phyloP scores from a whole-genome alignment of 2,888 invertebrate species.

The Chrysomela aeneicollis region DNA sequence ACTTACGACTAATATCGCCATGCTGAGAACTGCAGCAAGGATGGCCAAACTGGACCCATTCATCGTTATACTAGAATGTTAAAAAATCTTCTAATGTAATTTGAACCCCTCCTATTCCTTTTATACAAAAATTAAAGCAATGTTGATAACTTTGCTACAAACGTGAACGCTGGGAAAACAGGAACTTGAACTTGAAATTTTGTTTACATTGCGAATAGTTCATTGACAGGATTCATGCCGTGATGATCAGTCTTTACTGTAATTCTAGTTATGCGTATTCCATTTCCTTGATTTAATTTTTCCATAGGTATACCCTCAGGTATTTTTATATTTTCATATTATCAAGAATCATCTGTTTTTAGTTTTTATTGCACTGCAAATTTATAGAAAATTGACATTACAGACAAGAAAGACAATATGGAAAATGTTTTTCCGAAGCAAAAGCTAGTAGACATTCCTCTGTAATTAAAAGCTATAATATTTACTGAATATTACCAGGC shows the following conservation, averaged over 20 bases:
- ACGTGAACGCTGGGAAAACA: conserved; percentile 21
- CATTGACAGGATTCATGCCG: conserved; percentile 22
- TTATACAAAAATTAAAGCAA: conserved; percentile 19
- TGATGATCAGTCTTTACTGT: conserved; percentile 14
- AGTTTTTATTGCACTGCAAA: conserved; percentile 4
- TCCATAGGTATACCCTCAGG: too few relatives aligned
- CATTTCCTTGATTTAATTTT: neutral
- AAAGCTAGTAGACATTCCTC: neutral
- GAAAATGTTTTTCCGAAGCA: neutral
- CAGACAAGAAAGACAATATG: neutral
- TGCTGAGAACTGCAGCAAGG: conserved; percentile 11
- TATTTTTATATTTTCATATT: too few relatives aligned
- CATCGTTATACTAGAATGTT: neutral
- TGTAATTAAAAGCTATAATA: neutral
- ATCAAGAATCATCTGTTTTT: neutral
- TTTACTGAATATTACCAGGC: neutral
- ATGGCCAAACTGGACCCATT: conserved; percentile 8
- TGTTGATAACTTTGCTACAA: conserved; percentile 7
- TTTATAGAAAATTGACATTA: conserved; percentile 7
- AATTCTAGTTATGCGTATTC: neutral
- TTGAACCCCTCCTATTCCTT: conserved; percentile 5
- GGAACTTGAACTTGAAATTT: conserved; percentile 29
- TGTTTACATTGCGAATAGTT: conserved; percentile 28
- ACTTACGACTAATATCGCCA: conserved; percentile 22
- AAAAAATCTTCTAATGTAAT: neutral